Evolutionary conservation across 2,888 invertebrate species (phyloP), one percentile per base, ranked within the genome.

Genomic region (Syrphus vitripennis): DNA sequence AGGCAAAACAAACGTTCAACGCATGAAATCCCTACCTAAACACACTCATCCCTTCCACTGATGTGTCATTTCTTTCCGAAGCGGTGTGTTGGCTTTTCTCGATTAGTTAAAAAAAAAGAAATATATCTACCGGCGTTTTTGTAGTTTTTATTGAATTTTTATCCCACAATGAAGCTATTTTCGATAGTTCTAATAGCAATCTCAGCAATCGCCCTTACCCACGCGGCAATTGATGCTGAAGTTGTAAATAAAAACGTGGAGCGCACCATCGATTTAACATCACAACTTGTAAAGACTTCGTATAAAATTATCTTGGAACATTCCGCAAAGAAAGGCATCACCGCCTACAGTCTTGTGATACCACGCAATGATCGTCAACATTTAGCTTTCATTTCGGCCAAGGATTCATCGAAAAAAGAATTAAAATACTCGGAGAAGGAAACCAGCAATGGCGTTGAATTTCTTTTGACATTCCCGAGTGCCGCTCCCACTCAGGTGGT

Each of bases 281-380:
- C 97, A 7, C 98, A 98, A 92, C 94, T 99, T 80, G 97, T 97
- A 3, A 98, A 97, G 93, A 95, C 97, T 71, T 94, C 95, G 14
- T 94, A 95, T 37, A 96, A 96, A 93, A 94, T 98, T 90, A 96
- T 96, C 88, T 91, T 98, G 88, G 97, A 98, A 93, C 98, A 98
- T 91, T 94, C 94, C 89, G 96, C 97, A 71, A 96, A 96, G 90
- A 94, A 95, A 87, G 93, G 95, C 86, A 94, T 96, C 40, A 95
- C 94, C 86, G 94, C 93, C 88, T 96, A 98, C 90, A 92, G 96
- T 31, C 94, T 97, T 88, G 94, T 95, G 10, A 91, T 97, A 31
- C 94, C 95, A 14, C 90, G 91, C 21, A 91, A 93, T 7, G 93
- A 94, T 42, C 94, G 94, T 83, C 93, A 94, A 29, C 94, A 95